Evolutionary conservation across 2,797 vertebrate genomes (phyloP), one percentile per base, ranked within the genome.

Genomic region (Schizothorax lantsangensis): DNA sequence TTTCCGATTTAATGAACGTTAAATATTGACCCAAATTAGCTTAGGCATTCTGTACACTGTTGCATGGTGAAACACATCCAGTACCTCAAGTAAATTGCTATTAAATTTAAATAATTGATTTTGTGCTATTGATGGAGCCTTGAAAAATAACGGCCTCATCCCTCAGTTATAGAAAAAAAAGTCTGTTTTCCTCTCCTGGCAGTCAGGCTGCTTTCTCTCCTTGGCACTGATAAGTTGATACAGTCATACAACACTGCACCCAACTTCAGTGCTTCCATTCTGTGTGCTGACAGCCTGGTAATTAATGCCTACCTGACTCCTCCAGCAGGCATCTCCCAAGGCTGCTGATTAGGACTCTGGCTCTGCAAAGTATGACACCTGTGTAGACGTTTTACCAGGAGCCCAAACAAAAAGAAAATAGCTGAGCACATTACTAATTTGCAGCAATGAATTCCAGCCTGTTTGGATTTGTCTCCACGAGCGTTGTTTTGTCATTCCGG

Each of bases 311-410:
- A 72, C 81, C 86, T 83, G 81, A 54, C 86, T 84, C 81, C 90
- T 91, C 85, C 77, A 66, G 87, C 89, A 89, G 90, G 79, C 90
- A 88, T 86, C 89, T 93, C 93, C 92, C 87, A 85, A 89, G 92
- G 93, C 90, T n/a, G 91, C 89, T 91, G 92, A 93, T 93, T 93
- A 94, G 69, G 87, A 91, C 90, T 90, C n/a, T 38, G 82, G 85
- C 91, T 92, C 92, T 84, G 90, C 90, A 91, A 91, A 93, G 90
- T 89, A 90, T 92, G 92, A 92, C 92, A 93, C 91, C 90, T 92
- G 86, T 84, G 86, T 72, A 33, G 74, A 72, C 64, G n/a, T 71
- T 82, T 93, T 91, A 94, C 93, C 93, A 93, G 93, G 86, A 94
- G 93, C 93, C 90, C 90, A 93, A 94, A 94, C 92, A 93, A 91